Evolutionary conservation across 2,888 invertebrate genomes (phyloP), one percentile per base, ranked within the genome.

Genomic region (Frankliniella fusca): DNA sequence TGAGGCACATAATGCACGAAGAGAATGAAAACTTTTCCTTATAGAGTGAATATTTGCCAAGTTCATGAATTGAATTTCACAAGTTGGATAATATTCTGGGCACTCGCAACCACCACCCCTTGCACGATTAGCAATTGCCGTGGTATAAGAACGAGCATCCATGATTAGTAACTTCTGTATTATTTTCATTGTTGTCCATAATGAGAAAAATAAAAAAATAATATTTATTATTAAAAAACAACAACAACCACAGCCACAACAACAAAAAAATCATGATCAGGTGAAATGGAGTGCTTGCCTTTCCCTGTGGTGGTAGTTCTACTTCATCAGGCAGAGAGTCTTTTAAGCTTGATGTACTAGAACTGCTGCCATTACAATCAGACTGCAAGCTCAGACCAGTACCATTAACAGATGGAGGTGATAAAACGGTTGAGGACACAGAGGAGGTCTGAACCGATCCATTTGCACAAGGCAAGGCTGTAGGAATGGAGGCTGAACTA

Each of bases 51-150:
- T 99, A 89, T 99, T 99, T 82, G 98, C 97, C 87, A 99, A 90
- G 88, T 94, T 95, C 97, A 99, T 98, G 89, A 98, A 99, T 89
- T 96, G 94, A 83, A 99, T 96, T 89, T 98, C 97, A 85, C 97
- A 96, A 86, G 93, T 93, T 0, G 95, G 94, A 90, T 99, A 99
- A 90, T 98, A 97, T 88, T 98, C 98, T 82, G 94, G 93, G 88
- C 95, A 97, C 88, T 99, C 99, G 88, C 95, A 97, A 81, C 99
- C 99, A 79, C 99, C 99, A 82, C 99, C 98, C 84, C 98, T 93
- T 0, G 98, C 97, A 84, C 98, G 91, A 90, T 99, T 99, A 28
- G 97, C 98, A 65, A 97, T 95, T 0, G 99, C 98, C 0, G 97
- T 97, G 80, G 98, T 93, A 89, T 98, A 99, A 8, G 97, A 97